These are phyloP conservation scores for Trinectes maculatus DNA, from an alignment of 2,113 vertebrate genomes.

Conservation along the genomic window DNA sequence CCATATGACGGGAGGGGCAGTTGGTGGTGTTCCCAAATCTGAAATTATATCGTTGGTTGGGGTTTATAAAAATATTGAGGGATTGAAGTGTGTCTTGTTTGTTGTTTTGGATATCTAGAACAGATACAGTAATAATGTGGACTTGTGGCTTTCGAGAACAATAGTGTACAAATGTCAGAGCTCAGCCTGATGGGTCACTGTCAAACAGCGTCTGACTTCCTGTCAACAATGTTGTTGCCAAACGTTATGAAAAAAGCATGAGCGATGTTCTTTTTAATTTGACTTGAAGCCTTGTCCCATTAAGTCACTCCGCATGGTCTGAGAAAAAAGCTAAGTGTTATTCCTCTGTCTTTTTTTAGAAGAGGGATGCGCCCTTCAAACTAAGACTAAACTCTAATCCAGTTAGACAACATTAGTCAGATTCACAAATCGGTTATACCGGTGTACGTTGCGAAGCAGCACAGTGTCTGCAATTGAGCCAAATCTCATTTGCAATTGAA, in stretches of 20 bases:
- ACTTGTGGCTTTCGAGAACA: background rate
- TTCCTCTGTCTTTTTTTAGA: background rate
- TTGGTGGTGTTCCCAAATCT: slow-evolving; percentile 10
- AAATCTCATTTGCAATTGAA: slow-evolving; percentile 59
- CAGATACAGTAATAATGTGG: background rate
- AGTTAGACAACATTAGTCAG: background rate
- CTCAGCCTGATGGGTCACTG: background rate
- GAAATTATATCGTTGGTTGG: slow-evolving; percentile 11
- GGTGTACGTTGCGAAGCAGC: slow-evolving; percentile 17
- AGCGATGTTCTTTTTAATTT: background rate
- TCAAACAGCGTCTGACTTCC: background rate
- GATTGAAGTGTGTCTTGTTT: background rate
- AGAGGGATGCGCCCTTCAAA: background rate
- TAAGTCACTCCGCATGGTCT: background rate
- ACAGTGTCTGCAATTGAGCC: slow-evolving; percentile 15
- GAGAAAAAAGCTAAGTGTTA: background rate
- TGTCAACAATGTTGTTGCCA: slow-evolving; percentile 9
- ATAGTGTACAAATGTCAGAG: background rate
- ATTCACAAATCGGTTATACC: slow-evolving; percentile 23
- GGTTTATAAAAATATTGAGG: background rate
- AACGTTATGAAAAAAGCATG: slow-evolving; percentile 20
- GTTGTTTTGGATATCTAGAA: background rate
- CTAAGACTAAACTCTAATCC: background rate
- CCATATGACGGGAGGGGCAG: slow-evolving; percentile 43
- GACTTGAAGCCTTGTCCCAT: background rate